phyloP scores from a whole-genome alignment of 2,888 invertebrate genomes.

The Nebria salina region DNA sequence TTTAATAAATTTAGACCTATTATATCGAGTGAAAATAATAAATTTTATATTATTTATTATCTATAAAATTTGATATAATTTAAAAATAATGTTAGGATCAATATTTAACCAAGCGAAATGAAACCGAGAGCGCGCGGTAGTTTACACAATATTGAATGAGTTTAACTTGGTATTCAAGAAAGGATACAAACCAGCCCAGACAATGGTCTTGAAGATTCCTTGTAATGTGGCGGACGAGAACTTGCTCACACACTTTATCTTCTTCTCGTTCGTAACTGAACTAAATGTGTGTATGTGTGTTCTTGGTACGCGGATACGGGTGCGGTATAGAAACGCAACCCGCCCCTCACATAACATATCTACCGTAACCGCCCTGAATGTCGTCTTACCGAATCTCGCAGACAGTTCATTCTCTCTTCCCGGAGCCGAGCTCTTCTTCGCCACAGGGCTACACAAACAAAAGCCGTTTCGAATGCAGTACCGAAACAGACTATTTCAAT shows the following conservation, averaged over 20 bases:
- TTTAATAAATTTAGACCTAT: no score
- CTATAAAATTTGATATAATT: no score
- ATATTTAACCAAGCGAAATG: background rate
- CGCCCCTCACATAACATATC: constrained; percentile 28
- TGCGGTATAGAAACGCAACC: background rate
- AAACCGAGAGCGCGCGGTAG: background rate
- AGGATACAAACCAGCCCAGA: constrained; percentile 28
- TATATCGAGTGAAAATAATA: no score
- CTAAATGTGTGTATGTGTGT: background rate
- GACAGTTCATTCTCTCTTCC: constrained; percentile 22
- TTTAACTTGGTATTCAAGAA: constrained; percentile 34
- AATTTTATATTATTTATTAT: no score
- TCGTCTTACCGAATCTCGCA: constrained; percentile 27
- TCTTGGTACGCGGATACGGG: background rate
- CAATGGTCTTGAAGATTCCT: constrained; percentile 31
- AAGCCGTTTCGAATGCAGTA: background rate
- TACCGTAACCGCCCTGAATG: constrained; percentile 6
- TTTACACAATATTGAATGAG: constrained; percentile 5
- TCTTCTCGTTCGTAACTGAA: background rate
- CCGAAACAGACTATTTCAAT: background rate
- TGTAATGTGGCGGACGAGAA: constrained; percentile 14
- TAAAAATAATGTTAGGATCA: no score
- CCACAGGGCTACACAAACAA: background rate
- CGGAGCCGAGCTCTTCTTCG: background rate
- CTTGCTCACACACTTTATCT: background rate